Percentiles rank a stretch among this genome's conserved stretches.
Conservation (phyloP, 2,113 vertebrate genomes). For the Kobus ellipsiprymnus region DNA sequence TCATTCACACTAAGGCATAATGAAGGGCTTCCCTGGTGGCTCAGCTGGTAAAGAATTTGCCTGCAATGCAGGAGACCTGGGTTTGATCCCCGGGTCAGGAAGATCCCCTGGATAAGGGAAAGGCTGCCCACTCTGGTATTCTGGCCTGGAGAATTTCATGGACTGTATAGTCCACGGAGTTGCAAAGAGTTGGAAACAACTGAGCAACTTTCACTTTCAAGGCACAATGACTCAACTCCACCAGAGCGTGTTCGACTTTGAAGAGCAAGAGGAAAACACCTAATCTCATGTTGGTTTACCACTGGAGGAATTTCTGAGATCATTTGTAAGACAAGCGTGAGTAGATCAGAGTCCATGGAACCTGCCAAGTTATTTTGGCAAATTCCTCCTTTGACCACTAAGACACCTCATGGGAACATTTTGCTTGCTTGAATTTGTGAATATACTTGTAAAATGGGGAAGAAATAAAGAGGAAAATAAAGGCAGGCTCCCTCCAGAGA, state of each 20-base stretch:
- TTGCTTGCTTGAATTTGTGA: background rate
- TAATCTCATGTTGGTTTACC: background rate
- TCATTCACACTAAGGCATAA: background rate
- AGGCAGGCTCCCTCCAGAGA: background rate
- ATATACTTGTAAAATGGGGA: background rate
- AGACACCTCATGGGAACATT: background rate
- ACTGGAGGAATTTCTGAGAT: background rate
- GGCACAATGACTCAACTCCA: background rate
- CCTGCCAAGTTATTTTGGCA: background rate
- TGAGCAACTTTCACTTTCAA: background rate
- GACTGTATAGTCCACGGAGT: background rate
- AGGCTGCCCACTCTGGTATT: background rate
- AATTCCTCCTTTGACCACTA: background rate
- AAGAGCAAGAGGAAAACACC: background rate
- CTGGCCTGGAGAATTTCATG: background rate
- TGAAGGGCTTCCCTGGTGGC: background rate
- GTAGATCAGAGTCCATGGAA: background rate
- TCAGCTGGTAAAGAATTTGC: background rate
- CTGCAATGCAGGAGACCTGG: background rate
- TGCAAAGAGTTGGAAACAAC: background rate
- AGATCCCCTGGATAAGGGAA: background rate
- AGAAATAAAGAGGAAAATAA: background rate
- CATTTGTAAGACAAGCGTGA: background rate
- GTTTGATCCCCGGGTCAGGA: background rate
- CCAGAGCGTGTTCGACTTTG: no score